Evolutionary conservation across 1,140 invertebrate genomes (phyloP).

Genomic region (Akabosia matsudoensis): DNA sequence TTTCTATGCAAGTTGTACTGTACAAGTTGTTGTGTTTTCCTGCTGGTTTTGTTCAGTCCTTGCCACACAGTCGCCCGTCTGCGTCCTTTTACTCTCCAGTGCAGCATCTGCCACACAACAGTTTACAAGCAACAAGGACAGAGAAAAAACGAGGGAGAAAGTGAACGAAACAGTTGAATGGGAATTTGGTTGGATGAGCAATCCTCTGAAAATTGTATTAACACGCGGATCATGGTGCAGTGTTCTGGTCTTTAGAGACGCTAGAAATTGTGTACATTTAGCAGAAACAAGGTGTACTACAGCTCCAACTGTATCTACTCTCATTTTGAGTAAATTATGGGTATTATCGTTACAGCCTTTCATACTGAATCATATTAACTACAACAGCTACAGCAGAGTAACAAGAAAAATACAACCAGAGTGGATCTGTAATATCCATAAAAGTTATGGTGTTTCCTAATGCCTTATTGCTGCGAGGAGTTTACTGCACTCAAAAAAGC

Average conservation of each 20-base stretch:
- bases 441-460: too few relatives aligned
- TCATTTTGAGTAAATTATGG: too few relatives aligned
- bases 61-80: too few relatives aligned
- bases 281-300: background rate
- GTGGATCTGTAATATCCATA: too few relatives aligned
- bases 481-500: too few relatives aligned
- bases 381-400: too few relatives aligned
- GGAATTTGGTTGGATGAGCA: conserved; percentile 18
- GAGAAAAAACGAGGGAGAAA: background rate
- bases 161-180: background rate
- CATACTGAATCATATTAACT: background rate
- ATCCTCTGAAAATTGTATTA: conserved; percentile 8
- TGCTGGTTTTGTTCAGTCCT: too few relatives aligned
- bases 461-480: too few relatives aligned
- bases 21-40: too few relatives aligned
- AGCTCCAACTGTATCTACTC: background rate
- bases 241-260: background rate
- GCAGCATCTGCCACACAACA: too few relatives aligned
- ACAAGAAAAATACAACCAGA: background rate
- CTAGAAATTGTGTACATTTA: background rate
- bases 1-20: too few relatives aligned
- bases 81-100: too few relatives aligned
- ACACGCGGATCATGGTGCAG: background rate
- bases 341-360: background rate
- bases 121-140: background rate